phyloP scores from a whole-genome alignment of 2,888 invertebrate species.

The Strigamia maritima region DNA sequence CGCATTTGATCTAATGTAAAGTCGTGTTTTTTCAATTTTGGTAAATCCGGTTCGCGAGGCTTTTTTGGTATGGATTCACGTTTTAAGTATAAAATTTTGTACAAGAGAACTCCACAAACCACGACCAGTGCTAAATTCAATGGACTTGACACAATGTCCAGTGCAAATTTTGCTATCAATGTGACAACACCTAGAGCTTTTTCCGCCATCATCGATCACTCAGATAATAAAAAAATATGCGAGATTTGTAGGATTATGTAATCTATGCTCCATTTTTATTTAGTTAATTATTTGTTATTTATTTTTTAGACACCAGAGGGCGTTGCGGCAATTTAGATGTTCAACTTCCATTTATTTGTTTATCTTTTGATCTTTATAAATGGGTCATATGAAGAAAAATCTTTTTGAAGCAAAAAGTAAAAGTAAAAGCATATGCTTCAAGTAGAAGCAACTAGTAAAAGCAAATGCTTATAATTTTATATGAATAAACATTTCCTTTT shows the following conservation, averaged over 20 bases:
- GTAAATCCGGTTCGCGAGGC: constrained; percentile 62
- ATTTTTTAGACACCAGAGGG: too few species aligned
- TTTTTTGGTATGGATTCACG: constrained; percentile 40
- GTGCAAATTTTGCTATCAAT: background rate
- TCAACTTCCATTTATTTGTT: too few species aligned
- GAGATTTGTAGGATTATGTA: background rate
- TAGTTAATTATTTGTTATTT: too few species aligned
- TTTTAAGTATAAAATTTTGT: constrained; percentile 62
- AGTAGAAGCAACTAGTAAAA: too few species aligned
- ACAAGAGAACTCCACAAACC: constrained; percentile 67
- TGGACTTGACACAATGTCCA: constrained; percentile 67
- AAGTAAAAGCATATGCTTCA: too few species aligned
- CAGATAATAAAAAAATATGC: background rate
- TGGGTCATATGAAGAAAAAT: too few species aligned
- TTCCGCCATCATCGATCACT: constrained; percentile 29
- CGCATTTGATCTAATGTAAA: constrained; percentile 83
- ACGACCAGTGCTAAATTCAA: constrained; percentile 67
- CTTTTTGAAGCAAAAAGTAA: too few species aligned
- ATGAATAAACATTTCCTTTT: too few species aligned
- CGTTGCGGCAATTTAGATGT: too few species aligned
- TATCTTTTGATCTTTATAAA: too few species aligned
- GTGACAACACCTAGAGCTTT: constrained; percentile 2
- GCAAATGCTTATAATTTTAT: too few species aligned
- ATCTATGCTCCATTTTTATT: too few species aligned
- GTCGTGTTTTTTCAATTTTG: constrained; percentile 77